Percentiles rank a stretch among this genome's conserved stretches.
phyloP scores from a whole-genome alignment of 2,797 vertebrate species.

The Artibeus lituratus region DNA sequence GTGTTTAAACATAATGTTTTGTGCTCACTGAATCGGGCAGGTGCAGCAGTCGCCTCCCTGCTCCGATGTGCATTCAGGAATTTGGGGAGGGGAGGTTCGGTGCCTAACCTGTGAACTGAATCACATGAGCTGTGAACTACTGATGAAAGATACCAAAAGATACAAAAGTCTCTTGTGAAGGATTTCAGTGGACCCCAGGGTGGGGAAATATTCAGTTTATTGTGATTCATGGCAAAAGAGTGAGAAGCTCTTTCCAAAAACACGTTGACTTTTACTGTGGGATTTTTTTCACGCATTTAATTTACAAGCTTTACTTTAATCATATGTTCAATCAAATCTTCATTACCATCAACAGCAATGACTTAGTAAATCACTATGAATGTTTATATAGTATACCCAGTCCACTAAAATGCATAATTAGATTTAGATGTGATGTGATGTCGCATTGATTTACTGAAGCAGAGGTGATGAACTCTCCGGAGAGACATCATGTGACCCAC shows the following conservation, averaged over 20 bases:
- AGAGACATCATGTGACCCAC: background rate
- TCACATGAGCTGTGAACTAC: background rate
- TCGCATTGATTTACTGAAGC: background rate
- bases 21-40: background rate
- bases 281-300: background rate
- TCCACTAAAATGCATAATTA: background rate
- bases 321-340: background rate
- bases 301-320: background rate
- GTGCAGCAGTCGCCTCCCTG: accelerated
- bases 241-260: background rate
- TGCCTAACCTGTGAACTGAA: background rate
- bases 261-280: background rate
- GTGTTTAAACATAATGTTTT: constrained; percentile 31
- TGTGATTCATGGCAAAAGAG: background rate
- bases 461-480: background rate
- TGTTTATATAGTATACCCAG: background rate
- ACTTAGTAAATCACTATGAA: background rate
- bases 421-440: background rate
- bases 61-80: background rate
- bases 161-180: background rate
- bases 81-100: background rate
- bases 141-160: background rate
- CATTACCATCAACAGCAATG: background rate
- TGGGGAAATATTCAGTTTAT: background rate
- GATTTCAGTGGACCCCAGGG: background rate